Percentiles rank a stretch among this genome's conserved stretches.
phyloP scores from a whole-genome alignment of 2,888 invertebrate species.

The Opisthograptis luteolata region DNA sequence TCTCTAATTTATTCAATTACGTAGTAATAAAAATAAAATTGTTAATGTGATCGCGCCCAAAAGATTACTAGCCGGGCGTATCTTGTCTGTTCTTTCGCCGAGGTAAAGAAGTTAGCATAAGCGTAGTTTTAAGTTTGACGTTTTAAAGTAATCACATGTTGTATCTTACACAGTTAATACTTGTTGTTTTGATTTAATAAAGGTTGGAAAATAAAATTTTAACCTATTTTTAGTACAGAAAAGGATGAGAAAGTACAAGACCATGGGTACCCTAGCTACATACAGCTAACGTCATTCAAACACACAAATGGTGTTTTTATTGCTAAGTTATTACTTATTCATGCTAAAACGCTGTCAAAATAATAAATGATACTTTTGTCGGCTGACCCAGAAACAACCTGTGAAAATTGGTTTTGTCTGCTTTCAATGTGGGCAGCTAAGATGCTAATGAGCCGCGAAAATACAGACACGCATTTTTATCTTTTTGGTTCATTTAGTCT shows the following conservation, averaged over 20 bases:
- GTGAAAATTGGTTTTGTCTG: conserved; percentile 28
- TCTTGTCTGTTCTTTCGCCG: too few relatives aligned
- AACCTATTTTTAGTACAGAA: too few relatives aligned
- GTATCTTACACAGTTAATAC: too few relatives aligned
- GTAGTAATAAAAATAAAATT: too few relatives aligned
- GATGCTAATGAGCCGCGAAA: conserved; percentile 17
- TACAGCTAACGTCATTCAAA: conserved; percentile 29
- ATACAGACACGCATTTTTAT: conserved; percentile 2
- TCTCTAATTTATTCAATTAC: too few relatives aligned
- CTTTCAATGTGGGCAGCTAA: conserved; percentile 2
- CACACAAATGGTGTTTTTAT: conserved; percentile 32
- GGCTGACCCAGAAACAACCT: conserved; percentile 30
- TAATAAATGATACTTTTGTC: conserved; percentile 34
- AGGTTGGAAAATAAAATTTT: too few relatives aligned
- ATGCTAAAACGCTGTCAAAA: conserved; percentile 36
- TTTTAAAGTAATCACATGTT: too few relatives aligned
- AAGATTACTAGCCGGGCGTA: too few relatives aligned
- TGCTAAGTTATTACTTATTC: conserved; percentile 34
- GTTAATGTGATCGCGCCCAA: too few relatives aligned
- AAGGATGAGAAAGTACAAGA: neutral
- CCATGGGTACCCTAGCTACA: conserved; percentile 9
- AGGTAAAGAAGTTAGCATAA: too few relatives aligned
- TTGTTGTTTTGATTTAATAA: too few relatives aligned
- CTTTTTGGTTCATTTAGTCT: conserved; percentile 10
- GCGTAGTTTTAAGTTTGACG: too few relatives aligned